phyloP scores from a whole-genome alignment of 2,113 vertebrate genomes.

The Atlantisia rogersi region DNA sequence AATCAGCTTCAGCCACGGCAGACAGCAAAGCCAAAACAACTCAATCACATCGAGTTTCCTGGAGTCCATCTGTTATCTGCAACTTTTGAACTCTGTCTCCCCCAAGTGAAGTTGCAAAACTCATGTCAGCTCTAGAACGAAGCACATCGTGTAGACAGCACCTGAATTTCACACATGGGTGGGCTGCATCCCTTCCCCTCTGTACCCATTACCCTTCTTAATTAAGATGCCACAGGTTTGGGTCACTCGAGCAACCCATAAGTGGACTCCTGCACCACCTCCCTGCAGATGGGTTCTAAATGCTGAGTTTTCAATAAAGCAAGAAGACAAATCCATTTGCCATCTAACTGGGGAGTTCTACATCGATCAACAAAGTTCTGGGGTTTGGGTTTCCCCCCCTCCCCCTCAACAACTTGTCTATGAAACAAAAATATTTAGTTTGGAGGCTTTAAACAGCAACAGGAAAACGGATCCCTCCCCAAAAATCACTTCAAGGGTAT shows the following conservation, averaged over 20 bases:
- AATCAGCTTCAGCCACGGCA: neutral
- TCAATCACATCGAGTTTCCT: rapidly evolving
- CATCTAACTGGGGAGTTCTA: rapidly evolving
- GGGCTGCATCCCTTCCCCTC: neutral
- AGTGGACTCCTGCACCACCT: neutral
- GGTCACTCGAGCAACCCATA: neutral
- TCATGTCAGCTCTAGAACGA: neutral
- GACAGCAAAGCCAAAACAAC: neutral
- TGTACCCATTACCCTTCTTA: rapidly evolving
- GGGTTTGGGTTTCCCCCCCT: too few species aligned
- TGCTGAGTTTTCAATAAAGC: neutral
- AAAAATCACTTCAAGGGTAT: neutral
- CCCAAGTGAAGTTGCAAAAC: neutral
- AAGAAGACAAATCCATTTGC: neutral
- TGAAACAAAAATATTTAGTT: neutral
- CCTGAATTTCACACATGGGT: neutral
- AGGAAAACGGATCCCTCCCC: neutral
- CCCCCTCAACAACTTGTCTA: neutral
- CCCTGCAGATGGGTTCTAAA: rapidly evolving
- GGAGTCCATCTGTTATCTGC: rapidly evolving
- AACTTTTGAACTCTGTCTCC: neutral
- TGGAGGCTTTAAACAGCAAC: neutral
- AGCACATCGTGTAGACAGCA: rapidly evolving
- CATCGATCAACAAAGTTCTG: neutral
- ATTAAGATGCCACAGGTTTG: neutral